phyloP scores from a whole-genome alignment of 1,140 invertebrate genomes.

The Forficula auricularia region DNA sequence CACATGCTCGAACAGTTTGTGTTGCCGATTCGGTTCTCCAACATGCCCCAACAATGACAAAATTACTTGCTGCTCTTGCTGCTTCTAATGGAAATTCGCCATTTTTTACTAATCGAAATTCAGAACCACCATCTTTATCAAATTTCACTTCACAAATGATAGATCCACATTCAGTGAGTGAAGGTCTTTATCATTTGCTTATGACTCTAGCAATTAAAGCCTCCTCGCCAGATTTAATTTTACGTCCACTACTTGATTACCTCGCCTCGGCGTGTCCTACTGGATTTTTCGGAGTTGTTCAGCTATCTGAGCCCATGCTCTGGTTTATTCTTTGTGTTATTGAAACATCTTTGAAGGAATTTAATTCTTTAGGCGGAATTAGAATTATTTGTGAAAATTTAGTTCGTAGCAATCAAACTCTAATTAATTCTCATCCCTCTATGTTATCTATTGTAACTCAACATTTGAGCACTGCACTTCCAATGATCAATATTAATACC shows the following conservation, averaged over 20 bases:
- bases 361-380: slow-evolving; percentile 36
- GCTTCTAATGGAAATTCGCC: slow-evolving; percentile 48
- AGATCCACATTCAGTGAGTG: slow-evolving; percentile 53
- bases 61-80: slow-evolving; percentile 54
- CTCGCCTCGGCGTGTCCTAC: slow-evolving; percentile 35
- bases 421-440: slow-evolving; percentile 30
- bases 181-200: slow-evolving; percentile 67
- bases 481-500: slow-evolving; percentile 25
- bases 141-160: slow-evolving; percentile 26
- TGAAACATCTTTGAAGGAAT: slow-evolving; percentile 44
- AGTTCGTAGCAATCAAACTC: slow-evolving; percentile 15
- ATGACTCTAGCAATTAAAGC: slow-evolving; percentile 50
- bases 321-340: slow-evolving; percentile 57
- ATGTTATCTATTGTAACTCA: slow-evolving; percentile 34
- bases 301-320: slow-evolving; percentile 54
- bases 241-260: slow-evolving; percentile 56
- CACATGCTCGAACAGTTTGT: slow-evolving; percentile 12
- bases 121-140: slow-evolving; percentile 10
- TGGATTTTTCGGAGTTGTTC: slow-evolving; percentile 24
- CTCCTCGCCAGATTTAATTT: slow-evolving; percentile 48
- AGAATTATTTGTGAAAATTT: slow-evolving; percentile 12
- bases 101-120: slow-evolving; percentile 29
- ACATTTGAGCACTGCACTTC: slow-evolving; percentile 23
- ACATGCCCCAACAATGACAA: slow-evolving; percentile 61
- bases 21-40: slow-evolving; percentile 37